Evolutionary conservation across 2,797 vertebrate genomes (phyloP), one percentile per base, ranked within the genome.

Genomic region (Limnodromus scolopaceus): DNA sequence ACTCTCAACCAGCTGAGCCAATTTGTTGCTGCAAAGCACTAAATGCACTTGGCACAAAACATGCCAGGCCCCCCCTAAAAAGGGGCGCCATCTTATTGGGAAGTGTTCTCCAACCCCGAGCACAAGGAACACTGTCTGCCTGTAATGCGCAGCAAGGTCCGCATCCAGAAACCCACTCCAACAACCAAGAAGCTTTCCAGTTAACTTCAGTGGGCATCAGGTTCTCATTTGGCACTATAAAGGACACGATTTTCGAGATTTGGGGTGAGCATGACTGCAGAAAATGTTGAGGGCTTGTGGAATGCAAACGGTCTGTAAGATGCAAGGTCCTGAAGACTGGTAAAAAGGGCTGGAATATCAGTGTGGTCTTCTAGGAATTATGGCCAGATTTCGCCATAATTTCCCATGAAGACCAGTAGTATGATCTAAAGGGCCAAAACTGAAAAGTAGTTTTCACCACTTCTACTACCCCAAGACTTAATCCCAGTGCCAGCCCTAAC

Each of bases 351-450:
- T n/a, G 41, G 9, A 41, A 2, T 30, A 25, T 14, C 27, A 25
- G 18, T 11, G 13, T 1, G 4, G 0, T 7, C 51, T 43, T 38
- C 43, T 22, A 24, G 4, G 7, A 48, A 4, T 19, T 6, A 6
- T 1, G 4, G 6, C 11, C 0, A 0, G 58, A 38, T 60, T 60
- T 60, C 11, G 24, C 34, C 3, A 7, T 5, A 3, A 18, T 11
- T 28, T 19, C 1, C 2, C 20, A 5, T 0, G 2, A 30, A 25
- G 7, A 28, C 10, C 36, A 32, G 20, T 1, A 32, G 2, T 0
- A 17, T 0, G 6, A 61, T 27, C 24, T 16, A 2, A 7, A n/a
- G 39, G 7, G 23, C 17, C 70, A 30, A 14, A 51, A 23, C 4
- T 6, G 5, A 9, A 41, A n/a, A 36, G 25, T 16, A 3, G 2